Base-by-base conservation (phyloP, 2,888 invertebrate species). In the Dorcus parallelipipedus region DNA sequence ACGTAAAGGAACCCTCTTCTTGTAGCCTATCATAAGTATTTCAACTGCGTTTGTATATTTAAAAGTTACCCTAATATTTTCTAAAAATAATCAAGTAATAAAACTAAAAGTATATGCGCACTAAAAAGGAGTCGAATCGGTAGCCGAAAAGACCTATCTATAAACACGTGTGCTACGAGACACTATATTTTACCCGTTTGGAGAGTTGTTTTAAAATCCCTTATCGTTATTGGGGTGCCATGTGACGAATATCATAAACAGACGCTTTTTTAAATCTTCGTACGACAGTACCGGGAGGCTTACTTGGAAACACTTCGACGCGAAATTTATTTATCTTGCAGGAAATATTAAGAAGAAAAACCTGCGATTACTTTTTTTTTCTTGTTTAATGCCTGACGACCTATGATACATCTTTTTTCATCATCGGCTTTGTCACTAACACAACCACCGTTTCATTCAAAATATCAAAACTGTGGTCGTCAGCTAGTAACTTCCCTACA, bases 181-280 rank as follows among this genome's bases (percentile, higher is more conserved):
- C 56, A 56, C 53, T 63, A 63, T 61, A 61, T 68, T 68, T 63
- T 61, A 65, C 59, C 66, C 66, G 64, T 67, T 71, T 69, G 67
- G 69, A 69, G 70, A 68, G 71, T 66, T 66, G 69, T 67, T 69
- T 69, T 67, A 69, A 71, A 70, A 67, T 59, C 62, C 61, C 69
- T 73, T 73, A 73, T 73, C 73, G 67, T 71, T 70, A 71, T 68
- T 62, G 67, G 73, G 71, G 71, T 71, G 73, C 71, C 70, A 70
- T 65, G 65, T 73, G 73, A 72, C 67, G 70, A 69, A 67, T 69
- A 71, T 69, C 71, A 70, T 70, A 71, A 72, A 71, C 73, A 73
- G 71, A 69, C 71, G 61, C 45, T 45, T 45, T 45, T 45, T 45
- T 45, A 10, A 45, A 45, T 45, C 17, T 6, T 65, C 54, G 57